Conservation (phyloP, 2,797 vertebrate species). For the Acanthurus leucopareius region DNA sequence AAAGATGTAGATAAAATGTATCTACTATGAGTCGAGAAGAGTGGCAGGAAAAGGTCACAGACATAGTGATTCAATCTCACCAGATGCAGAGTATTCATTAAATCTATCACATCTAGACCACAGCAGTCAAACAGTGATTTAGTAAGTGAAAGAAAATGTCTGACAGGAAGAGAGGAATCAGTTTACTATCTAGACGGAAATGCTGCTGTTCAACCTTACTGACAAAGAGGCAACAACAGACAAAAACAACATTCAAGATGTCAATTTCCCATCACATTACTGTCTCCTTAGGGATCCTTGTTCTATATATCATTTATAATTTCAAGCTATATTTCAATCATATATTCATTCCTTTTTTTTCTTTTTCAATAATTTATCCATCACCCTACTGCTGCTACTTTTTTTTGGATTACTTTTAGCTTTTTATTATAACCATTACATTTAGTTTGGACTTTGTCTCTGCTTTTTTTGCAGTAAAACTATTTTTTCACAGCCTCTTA, state of each 20-base stretch:
- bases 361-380: too few species aligned
- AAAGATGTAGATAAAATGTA: slow-evolving; percentile 30
- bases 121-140: slow-evolving; percentile 11
- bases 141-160: slow-evolving; percentile 13
- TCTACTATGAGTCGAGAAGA: neutral
- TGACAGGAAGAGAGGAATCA: slow-evolving; percentile 4
- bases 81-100: slow-evolving; percentile 19
- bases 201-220: neutral
- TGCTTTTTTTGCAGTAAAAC: too few species aligned
- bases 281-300: neutral
- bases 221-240: neutral
- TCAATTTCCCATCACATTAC: neutral
- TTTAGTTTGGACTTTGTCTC: too few species aligned
- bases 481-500: too few species aligned
- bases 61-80: slow-evolving; percentile 28
- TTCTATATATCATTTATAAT: too few species aligned
- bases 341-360: too few species aligned
- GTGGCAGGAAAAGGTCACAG: slow-evolving; percentile 28
- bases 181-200: slow-evolving; percentile 27
- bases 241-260: neutral
- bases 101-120: slow-evolving; percentile 30
- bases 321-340: too few species aligned
- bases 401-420: too few species aligned
- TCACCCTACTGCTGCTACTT: too few species aligned
- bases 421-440: too few species aligned